These are phyloP conservation scores for Montipora cactus DNA, from an alignment of 64 coral and sea anemone species.

Conservation along the genomic window DNA sequence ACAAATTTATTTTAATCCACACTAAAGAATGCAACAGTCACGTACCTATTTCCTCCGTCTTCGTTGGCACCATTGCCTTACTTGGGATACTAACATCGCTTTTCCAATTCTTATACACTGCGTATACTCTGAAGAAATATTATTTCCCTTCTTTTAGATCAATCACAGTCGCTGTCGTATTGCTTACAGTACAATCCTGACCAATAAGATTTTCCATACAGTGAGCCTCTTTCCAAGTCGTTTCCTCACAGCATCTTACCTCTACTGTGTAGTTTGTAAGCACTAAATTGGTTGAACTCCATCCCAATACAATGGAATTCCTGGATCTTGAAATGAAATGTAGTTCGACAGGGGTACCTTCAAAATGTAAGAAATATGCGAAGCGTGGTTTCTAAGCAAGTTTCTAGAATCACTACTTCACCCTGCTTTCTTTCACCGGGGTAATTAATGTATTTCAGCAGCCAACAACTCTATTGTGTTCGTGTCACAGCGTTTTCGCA, in stretches of 20 bases:
- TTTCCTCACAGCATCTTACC: constrained; percentile 11
- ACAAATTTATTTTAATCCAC: no score
- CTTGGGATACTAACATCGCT: not conserved
- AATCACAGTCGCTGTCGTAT: constrained; percentile 24
- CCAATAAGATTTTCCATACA: constrained; percentile 17
- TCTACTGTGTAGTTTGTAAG: constrained; percentile 27
- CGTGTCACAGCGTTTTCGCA: no score
- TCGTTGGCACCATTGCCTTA: not conserved
- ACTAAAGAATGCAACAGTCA: not conserved
- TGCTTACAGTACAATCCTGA: constrained; percentile 12
- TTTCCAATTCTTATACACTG: not conserved
- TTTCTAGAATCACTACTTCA: no score
- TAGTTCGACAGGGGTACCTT: not conserved
- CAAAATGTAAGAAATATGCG: not conserved
- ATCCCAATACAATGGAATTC: not conserved
- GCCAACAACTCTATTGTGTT: no score
- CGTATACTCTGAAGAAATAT: constrained; percentile 36
- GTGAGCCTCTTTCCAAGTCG: not conserved
- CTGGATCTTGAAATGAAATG: not conserved
- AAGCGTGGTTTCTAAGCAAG: no score
- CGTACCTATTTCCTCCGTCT: not conserved
- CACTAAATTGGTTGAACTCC: not conserved
- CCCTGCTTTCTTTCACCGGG: no score
- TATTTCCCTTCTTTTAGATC: not conserved
- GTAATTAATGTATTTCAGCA: no score